Base-by-base conservation (phyloP, 2,113 vertebrate genomes). In the Heterotis niloticus region DNA sequence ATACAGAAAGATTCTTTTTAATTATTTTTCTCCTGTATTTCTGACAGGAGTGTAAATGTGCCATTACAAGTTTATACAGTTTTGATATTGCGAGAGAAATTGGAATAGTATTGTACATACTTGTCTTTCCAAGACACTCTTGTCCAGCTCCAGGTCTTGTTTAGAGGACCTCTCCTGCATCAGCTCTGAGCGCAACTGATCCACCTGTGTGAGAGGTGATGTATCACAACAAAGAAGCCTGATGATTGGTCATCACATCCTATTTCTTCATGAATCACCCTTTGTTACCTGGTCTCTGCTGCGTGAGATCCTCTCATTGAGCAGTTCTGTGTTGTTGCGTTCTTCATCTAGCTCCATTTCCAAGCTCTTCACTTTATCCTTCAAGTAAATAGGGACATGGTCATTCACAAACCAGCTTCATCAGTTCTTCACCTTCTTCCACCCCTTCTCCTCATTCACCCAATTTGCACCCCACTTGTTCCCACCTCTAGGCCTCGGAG, bases 91-190 rank as follows among this genome's bases (percentile, higher is more conserved):
- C n/a, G n/a, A 44, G 34, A 44, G n/a, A n/a, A 72, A 54, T 51
- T 54, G 24, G 5, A 24, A 70, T 5, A 7, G 44, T 65, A 10
- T 20, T 34, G 12, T n/a, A 26, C n/a, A 12, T 82, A 96, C 96
- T 93, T 98, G 97, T 90, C 95, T 91, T 86, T 98, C 97, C 56
- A 98, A 81, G 0, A 93, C 92, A 73, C 95, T 94, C 82, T 98
- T 98, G 85, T 98, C 96, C 66, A 96, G 97, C 86, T 98, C 96
- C 82, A 98, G 89, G 86, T 98, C 95, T 65, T 98, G 95, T 14
- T 94, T 90, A 1, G 86, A 88, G 0, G 95, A 92, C 0, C 96
- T 93, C 62, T 98, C 96, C 79, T 98, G 96, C 92, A 97, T 91
- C 80, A 98, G 92, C 81, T 98, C 97, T 0, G 94, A 89, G 1